Base-by-base conservation (phyloP, 2,888 invertebrate species). In the Matsumyia berberina region DNA sequence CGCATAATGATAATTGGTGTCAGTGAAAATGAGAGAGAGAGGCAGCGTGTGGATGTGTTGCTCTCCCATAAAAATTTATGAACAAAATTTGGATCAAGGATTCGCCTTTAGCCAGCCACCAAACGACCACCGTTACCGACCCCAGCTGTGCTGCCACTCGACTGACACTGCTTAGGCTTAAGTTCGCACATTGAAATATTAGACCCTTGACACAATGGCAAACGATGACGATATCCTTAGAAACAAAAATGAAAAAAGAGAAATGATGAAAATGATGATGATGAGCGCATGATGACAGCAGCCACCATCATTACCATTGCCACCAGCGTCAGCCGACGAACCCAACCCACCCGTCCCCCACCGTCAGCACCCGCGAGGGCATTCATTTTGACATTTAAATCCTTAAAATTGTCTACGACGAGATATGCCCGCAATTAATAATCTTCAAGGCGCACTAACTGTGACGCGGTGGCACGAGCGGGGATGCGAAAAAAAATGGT, bases 191-290 rank as follows among this genome's bases (percentile, higher is more conserved):
- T 82, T 82, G 82, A 77, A 82, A 82, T 73, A 82, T 73, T 72
- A 83, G 82, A 83, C 78, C 72, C 82, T 83, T 83, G 82, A 83
- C 82, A 83, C 72, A 76, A 76, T 76, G 57, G 49, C 76, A 73
- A 78, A 73, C 46, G 72, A 77, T 77, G 78, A 78, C 78, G 55
- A 67, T 44, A 77, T 39, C 74, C 19, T 53, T n/a, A 35, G 9
- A 24, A 24, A 24, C 1, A 24, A 24, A 24, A n/a, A n/a, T n/a
- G n/a, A n/a, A 53, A 31, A 29, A 33, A 19, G 37, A 11, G 17
- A 31, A 3, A 39, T 62, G 80, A 80, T 73, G 73, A 73, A 3
- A 46, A 82, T 64, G 57, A 82, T 77, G 70, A 81, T 74, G 73
- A 76, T 17, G 64, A 82, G 64, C 60, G 58, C 19, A 58, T 29